A percentile compares a stretch with the other conserved stretches of the same genome.
Evolutionary conservation across 2,888 invertebrate species (phyloP).

Genomic region (Aphodius granarius): DNA sequence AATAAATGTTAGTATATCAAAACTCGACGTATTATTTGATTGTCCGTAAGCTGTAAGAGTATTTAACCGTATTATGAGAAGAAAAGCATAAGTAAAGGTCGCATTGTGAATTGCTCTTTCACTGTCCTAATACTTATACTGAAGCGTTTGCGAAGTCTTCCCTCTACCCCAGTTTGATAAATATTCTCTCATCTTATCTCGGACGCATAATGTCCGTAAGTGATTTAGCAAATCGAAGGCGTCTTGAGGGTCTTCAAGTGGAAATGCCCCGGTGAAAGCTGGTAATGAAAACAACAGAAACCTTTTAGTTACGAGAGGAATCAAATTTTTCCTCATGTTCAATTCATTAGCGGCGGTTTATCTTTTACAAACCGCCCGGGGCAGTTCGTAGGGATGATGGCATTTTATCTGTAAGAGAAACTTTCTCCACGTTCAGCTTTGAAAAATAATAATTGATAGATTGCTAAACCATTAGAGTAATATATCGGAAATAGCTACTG

Average conservation of each 20-base stretch:
- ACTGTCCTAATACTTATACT: not conserved
- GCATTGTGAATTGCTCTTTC: too few relatives aligned
- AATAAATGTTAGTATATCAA: too few relatives aligned
- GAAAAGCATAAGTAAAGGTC: too few relatives aligned
- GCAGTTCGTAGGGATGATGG: not conserved
- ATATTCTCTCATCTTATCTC: not conserved
- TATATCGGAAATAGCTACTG: not conserved
- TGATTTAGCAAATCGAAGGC: constrained; percentile 25
- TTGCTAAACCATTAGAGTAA: not conserved
- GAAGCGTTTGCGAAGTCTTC: not conserved
- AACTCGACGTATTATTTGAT: too few relatives aligned
- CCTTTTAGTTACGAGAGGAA: constrained; percentile 53
- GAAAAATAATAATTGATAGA: not conserved
- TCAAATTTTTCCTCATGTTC: constrained; percentile 53
- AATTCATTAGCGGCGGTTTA: constrained; percentile 52
- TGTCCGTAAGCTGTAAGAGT: too few relatives aligned
- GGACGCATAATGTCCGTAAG: constrained; percentile 6
- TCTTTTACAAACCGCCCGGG: constrained; percentile 36
- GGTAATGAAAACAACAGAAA: constrained; percentile 49
- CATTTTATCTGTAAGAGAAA: not conserved
- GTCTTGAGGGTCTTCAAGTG: constrained; percentile 18
- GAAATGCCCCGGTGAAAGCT: not conserved
- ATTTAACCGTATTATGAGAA: too few relatives aligned
- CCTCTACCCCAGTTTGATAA: not conserved
- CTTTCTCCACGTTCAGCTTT: not conserved